phyloP scores from a whole-genome alignment of 2,113 vertebrate genomes.

The Ictalurus punctatus region DNA sequence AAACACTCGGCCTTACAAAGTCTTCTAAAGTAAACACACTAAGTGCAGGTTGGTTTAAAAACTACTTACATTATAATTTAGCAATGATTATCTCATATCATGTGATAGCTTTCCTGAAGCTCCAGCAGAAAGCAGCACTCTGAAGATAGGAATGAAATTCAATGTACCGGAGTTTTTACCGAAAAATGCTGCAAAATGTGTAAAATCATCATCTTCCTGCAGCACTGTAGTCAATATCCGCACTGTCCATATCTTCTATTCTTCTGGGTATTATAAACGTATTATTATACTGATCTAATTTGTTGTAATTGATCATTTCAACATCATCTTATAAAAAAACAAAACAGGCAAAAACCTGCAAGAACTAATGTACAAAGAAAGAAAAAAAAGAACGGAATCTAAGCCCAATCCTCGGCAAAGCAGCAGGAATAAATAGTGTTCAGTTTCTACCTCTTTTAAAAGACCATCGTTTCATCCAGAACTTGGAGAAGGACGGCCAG shows the following conservation, averaged over 20 bases:
- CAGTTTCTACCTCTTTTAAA: constrained; percentile 87
- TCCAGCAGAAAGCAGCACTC: background rate
- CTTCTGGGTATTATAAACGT: background rate
- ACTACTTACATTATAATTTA: background rate
- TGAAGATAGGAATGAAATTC: background rate
- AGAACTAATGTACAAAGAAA: background rate
- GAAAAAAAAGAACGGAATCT: constrained; percentile 41
- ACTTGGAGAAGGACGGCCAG: constrained; percentile 94
- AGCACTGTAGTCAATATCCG: background rate
- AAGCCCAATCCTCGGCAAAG: background rate
- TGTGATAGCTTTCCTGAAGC: background rate
- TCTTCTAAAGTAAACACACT: constrained; percentile 18
- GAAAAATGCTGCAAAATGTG: background rate
- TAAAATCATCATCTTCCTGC: background rate
- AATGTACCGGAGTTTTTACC: background rate
- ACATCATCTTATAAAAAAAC: background rate
- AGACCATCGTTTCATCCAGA: constrained; percentile 93
- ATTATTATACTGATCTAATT: too few relatives aligned
- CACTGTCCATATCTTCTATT: background rate
- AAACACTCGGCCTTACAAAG: constrained; percentile 2
- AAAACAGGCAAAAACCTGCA: background rate
- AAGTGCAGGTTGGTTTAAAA: background rate
- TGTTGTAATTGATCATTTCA: background rate
- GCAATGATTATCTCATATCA: background rate
- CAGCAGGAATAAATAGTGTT: background rate